Percentiles rank a stretch among this genome's conserved stretches.
phyloP scores from a whole-genome alignment of 2,113 vertebrate species.

The Oreochromis niloticus region DNA sequence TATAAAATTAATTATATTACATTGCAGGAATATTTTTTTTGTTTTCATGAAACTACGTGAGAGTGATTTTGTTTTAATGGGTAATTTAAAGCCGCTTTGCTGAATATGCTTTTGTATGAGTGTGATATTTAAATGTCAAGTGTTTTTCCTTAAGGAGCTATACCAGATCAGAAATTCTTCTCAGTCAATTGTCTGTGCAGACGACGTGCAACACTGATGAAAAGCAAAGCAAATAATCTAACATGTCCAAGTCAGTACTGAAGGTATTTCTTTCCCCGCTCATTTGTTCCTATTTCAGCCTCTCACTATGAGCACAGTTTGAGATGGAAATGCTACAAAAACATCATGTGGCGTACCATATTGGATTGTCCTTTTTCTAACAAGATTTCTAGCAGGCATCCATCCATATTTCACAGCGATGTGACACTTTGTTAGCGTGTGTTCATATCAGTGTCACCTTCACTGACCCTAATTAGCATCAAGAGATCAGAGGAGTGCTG shows the following conservation, averaged over 20 bases:
- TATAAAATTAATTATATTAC: neutral
- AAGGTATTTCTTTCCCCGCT: neutral
- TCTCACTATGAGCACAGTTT: neutral
- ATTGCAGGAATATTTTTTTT: neutral
- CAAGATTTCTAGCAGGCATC: neutral
- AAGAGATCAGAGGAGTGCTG: constrained; percentile 59
- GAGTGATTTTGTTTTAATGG: neutral
- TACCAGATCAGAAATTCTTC: neutral
- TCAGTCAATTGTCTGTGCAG: neutral
- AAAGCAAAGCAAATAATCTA: neutral
- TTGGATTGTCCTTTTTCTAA: constrained; percentile 36
- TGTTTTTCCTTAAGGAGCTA: neutral
- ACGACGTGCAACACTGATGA: neutral
- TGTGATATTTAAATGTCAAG: neutral
- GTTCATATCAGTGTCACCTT: neutral
- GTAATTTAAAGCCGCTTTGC: neutral
- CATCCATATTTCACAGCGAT: constrained; percentile 9
- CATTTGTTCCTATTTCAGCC: neutral
- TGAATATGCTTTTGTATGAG: neutral
- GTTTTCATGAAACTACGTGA: neutral
- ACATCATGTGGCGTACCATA: neutral
- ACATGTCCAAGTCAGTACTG: neutral
- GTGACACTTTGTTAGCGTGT: neutral
- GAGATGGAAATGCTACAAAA: neutral
- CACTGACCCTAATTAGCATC: constrained; percentile 57